Percentiles rank a stretch among this genome's conserved stretches.
Evolutionary conservation across 2,113 vertebrate species (phyloP).

Genomic region (Xyliphius kryptos): DNA sequence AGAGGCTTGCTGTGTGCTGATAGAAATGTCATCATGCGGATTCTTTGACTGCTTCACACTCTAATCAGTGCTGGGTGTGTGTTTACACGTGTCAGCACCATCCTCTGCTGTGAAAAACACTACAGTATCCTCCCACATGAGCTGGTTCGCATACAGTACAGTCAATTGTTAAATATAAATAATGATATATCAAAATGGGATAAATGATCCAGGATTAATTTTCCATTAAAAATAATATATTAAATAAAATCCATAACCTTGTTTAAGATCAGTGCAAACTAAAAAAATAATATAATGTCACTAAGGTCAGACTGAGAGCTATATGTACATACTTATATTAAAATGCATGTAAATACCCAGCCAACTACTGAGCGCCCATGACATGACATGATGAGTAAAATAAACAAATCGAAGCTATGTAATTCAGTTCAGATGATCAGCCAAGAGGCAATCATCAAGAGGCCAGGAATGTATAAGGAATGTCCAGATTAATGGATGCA

Average conservation of each 20-base stretch:
- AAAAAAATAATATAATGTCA: not conserved
- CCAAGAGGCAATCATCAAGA: not conserved
- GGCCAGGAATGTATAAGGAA: not conserved
- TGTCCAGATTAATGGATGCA: not conserved
- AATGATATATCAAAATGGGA: too few species aligned
- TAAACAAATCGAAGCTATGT: not conserved
- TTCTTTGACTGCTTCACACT: conserved; percentile 27
- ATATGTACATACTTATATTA: not conserved
- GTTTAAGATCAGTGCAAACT: not conserved
- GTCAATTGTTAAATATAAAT: too few species aligned
- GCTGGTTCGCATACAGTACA: too few species aligned
- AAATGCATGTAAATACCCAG: not conserved
- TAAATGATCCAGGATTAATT: too few species aligned
- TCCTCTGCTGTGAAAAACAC: conserved; percentile 12
- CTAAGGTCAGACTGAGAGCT: not conserved
- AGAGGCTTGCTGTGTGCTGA: conserved; percentile 4
- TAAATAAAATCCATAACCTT: too few species aligned
- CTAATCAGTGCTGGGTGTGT: conserved; percentile 29
- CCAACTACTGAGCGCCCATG: too few species aligned
- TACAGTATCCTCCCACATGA: not conserved
- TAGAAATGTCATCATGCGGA: conserved; percentile 28
- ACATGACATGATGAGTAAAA: too few species aligned
- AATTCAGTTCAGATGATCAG: not conserved
- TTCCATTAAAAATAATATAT: too few species aligned
- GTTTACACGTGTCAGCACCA: conserved; percentile 21